A percentile compares a stretch with the other conserved stretches of the same genome.
phyloP scores from a whole-genome alignment of 1,140 invertebrate genomes.

The Doryteuthis pealeii region DNA sequence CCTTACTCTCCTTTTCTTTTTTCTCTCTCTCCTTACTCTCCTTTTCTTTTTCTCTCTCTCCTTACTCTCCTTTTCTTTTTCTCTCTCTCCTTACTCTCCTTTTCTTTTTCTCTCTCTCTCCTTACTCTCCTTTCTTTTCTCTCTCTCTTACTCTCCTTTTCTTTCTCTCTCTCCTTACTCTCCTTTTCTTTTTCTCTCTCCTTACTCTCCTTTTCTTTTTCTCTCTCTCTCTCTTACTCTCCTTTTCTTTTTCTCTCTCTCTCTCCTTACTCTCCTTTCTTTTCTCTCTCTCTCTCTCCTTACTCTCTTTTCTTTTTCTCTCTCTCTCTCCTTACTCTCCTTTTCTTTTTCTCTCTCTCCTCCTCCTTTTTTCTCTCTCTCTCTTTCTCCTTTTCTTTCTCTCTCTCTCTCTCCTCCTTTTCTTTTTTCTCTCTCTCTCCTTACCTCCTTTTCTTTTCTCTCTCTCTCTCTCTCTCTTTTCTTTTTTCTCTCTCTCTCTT shows the following conservation, averaged over 20 bases:
- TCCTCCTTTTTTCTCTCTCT: conserved; percentile 7
- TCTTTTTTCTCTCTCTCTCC: conserved; percentile 6
- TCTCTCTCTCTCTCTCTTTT: neutral
- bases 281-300: conserved; percentile 21
- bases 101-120: no score
- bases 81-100: neutral
- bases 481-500: neutral
- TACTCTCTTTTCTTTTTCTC: conserved; percentile 5
- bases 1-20: conserved; percentile 9
- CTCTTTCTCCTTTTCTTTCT: conserved; percentile 16
- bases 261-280: conserved; percentile 16
- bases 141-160: no score
- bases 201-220: no score
- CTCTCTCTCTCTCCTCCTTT: conserved; percentile 16
- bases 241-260: conserved; percentile 17
- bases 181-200: no score
- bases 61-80: no score
- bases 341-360: no score
- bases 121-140: neutral
- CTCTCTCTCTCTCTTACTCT: neutral
- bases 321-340: conserved; percentile 9
- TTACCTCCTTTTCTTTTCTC: neutral
- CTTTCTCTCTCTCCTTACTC: no score
- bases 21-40: neutral
- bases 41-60: neutral